These are phyloP conservation scores for Ectemnius cavifrons DNA, from an alignment of 2,888 invertebrate genomes.

Conservation along the genomic window DNA sequence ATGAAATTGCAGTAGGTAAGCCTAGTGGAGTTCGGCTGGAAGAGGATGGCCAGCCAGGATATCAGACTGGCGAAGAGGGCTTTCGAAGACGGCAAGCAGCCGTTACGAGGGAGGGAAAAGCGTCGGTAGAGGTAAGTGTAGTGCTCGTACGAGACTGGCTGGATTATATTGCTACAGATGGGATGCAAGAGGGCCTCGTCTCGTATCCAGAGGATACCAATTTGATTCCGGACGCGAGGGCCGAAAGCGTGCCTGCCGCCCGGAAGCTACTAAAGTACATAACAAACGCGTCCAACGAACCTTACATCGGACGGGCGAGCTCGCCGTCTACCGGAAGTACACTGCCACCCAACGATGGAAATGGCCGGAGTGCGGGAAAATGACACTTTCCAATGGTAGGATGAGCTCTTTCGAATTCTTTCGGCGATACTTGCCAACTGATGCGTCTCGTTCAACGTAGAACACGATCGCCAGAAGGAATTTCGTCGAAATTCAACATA, in stretches of 20 bases:
- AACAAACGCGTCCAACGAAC: slow-evolving; percentile 57
- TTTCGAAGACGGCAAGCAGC: neutral
- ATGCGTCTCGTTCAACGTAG: too few species aligned
- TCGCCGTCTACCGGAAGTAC: slow-evolving; percentile 12
- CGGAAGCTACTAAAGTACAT: slow-evolving; percentile 62
- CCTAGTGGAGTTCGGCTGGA: slow-evolving; percentile 38
- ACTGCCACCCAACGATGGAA: neutral
- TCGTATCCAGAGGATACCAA: slow-evolving; percentile 70
- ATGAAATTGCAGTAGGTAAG: slow-evolving; percentile 65
- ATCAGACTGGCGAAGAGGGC: slow-evolving; percentile 20
- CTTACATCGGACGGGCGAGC: slow-evolving; percentile 29
- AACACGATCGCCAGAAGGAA: too few species aligned
- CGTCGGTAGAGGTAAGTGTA: slow-evolving; percentile 26
- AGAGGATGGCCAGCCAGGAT: slow-evolving; percentile 25
- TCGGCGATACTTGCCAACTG: neutral
- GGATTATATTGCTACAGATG: slow-evolving; percentile 72
- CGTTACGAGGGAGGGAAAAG: slow-evolving; percentile 9
- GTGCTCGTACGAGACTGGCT: slow-evolving; percentile 49
- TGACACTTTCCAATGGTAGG: slow-evolving; percentile 21
- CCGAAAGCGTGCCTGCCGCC: slow-evolving; percentile 38
- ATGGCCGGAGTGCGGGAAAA: neutral
- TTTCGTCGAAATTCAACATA: too few species aligned
- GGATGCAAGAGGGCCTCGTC: slow-evolving; percentile 64
- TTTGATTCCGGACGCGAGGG: slow-evolving; percentile 65
- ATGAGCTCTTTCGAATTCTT: slow-evolving; percentile 10